A percentile compares a stretch with the other conserved stretches of the same genome.
These are phyloP conservation scores for Rhadina sibilatrix DNA, from an alignment of 2,113 vertebrate genomes.

Conservation along the genomic window DNA sequence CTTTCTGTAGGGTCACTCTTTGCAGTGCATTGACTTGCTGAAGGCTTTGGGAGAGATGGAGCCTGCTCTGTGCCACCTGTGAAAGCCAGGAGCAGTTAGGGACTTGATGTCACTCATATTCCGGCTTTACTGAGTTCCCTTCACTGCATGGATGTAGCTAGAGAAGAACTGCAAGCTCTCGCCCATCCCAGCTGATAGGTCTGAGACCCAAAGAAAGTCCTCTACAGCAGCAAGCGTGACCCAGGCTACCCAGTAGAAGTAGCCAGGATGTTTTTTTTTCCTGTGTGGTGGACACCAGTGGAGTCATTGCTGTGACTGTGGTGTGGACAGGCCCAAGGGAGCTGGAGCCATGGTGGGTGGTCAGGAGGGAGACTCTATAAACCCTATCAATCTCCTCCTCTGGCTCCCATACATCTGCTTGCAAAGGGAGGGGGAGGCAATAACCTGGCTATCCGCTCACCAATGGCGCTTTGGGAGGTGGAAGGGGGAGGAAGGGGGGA, in stretches of 20 bases:
- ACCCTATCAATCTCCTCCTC: slow-evolving; percentile 52
- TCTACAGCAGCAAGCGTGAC: background rate
- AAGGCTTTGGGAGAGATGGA: background rate
- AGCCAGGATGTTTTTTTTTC: background rate
- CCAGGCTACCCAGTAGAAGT: background rate
- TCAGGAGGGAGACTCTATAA: slow-evolving; percentile 49
- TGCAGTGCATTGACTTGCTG: background rate
- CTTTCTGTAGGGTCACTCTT: background rate
- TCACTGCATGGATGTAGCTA: fast-evolving
- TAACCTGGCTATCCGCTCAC: slow-evolving; percentile 42
- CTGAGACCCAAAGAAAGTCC: background rate
- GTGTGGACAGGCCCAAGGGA: slow-evolving; percentile 2
- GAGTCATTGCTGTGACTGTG: background rate
- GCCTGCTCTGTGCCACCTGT: background rate
- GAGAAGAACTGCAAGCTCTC: background rate
- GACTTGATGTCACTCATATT: background rate
- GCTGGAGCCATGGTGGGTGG: slow-evolving; percentile 35
- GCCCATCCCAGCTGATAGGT: background rate
- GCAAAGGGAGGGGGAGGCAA: slow-evolving; percentile 49
- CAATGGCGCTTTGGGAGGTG: slow-evolving; percentile 48
- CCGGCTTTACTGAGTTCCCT: background rate
- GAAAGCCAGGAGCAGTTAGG: background rate
- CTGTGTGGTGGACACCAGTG: background rate
- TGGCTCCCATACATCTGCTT: slow-evolving; percentile 48
- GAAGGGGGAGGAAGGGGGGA: slow-evolving; percentile 68